phyloP scores from a whole-genome alignment of 2,888 invertebrate genomes.

The Notodromas monacha region DNA sequence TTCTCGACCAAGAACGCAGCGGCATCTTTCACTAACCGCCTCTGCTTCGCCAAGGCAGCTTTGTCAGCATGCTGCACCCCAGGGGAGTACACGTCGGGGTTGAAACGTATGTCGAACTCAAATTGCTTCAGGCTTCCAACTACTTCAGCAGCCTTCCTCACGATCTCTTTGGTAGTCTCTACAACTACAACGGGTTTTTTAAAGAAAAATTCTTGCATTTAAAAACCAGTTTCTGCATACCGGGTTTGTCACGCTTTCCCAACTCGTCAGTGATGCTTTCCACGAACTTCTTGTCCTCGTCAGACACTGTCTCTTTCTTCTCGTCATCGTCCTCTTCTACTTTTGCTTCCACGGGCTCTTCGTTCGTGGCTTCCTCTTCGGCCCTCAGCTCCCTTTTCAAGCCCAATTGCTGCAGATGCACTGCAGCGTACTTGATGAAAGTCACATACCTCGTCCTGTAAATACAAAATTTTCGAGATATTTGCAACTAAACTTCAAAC shows the following conservation, averaged over 20 bases:
- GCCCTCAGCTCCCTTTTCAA: constrained; percentile 13
- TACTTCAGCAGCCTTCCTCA: constrained; percentile 55
- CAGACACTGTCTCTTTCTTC: constrained; percentile 17
- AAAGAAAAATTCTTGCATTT: not conserved
- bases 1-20: constrained; percentile 70
- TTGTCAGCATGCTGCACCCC: constrained; percentile 51
- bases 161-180: constrained; percentile 16
- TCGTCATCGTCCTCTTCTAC: constrained; percentile 15
- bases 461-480: too few relatives aligned
- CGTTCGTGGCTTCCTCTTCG: not conserved
- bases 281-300: constrained; percentile 32
- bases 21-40: constrained; percentile 68
- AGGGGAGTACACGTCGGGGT: constrained; percentile 88
- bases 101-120: constrained; percentile 87
- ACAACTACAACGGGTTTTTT: constrained; percentile 15
- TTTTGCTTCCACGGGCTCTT: constrained; percentile 13
- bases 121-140: constrained; percentile 79
- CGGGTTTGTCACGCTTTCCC: constrained; percentile 13
- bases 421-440: constrained; percentile 82
- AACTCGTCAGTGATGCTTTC: constrained; percentile 51
- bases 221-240: not conserved
- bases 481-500: too few relatives aligned
- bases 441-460: constrained; percentile 37
- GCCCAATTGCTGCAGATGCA: constrained; percentile 63
- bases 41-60: constrained; percentile 39